phyloP scores from a whole-genome alignment of 1,140 invertebrate genomes.

The Rhagoletis zephyria region DNA sequence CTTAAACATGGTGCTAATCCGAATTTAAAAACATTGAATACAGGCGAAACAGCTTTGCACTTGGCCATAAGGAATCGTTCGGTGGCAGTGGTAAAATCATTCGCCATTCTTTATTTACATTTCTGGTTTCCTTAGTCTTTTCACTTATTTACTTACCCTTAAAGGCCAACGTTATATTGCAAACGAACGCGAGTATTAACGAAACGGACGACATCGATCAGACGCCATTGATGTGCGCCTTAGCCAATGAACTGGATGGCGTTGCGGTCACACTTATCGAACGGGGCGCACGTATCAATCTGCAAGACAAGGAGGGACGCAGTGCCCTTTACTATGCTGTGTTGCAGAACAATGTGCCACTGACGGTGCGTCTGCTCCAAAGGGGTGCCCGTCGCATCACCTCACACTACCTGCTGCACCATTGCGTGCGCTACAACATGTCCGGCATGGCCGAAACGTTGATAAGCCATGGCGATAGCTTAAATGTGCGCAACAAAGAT shows the following conservation, averaged over 20 bases:
- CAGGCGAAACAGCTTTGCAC: constrained; percentile 68
- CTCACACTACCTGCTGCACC: constrained; percentile 76
- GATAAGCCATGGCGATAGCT: constrained; percentile 73
- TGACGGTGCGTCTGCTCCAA: constrained; percentile 74
- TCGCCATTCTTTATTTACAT: no score
- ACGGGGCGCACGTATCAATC: constrained; percentile 76
- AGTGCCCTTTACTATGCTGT: constrained; percentile 77
- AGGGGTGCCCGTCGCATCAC: constrained; percentile 77
- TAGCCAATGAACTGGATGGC: constrained; percentile 73
- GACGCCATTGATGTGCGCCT: constrained; percentile 76
- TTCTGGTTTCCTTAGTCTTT: neutral
- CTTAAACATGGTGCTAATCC: constrained; percentile 68
- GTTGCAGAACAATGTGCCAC: constrained; percentile 72
- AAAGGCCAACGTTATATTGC: constrained; percentile 75
- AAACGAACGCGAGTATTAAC: constrained; percentile 77
- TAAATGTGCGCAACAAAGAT: constrained; percentile 75
- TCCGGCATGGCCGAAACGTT: constrained; percentile 74
- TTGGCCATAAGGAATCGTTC: constrained; percentile 69
- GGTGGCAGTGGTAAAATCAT: constrained; percentile 74
- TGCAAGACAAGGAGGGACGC: constrained; percentile 76
- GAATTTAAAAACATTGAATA: constrained; percentile 67
- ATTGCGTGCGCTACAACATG: constrained; percentile 75
- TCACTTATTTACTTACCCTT: neutral
- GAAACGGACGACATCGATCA: constrained; percentile 76
- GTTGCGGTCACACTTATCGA: constrained; percentile 74